Base-by-base conservation (phyloP, 2,113 vertebrate species). In the Phasianus colchicus region DNA sequence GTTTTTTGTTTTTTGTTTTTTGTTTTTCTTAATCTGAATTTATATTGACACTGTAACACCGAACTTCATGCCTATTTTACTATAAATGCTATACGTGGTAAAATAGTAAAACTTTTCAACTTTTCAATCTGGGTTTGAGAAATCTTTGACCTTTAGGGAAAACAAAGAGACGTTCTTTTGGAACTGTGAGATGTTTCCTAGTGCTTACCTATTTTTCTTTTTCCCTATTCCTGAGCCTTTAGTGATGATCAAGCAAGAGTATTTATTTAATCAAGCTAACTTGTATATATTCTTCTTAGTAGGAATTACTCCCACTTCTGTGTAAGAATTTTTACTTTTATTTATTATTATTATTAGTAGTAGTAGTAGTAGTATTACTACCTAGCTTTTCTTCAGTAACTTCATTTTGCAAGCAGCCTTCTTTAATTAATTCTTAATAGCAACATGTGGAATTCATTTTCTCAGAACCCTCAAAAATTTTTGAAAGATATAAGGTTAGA, bases 401-500 rank as follows among this genome's bases (percentile, higher is more conserved):
- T 77, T 40, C 1, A 7, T 82, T 84, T 63, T 45, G 11, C 13
- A 65, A 75, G 48, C 2, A 7, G 5, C 2, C 82, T 80, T 6
- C 1, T 13, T 65, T 32, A 19, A 15, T 47, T 38, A 38, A 7
- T 13, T 19, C 16, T 29, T 42, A 30, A 60, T 75, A 72, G 8
- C 3, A 67, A 4, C 7, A 6, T 10, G 15, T 48, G 10, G 24
- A 52, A 36, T 54, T 84, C 0, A 16, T 45, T 69, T 79, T 57
- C 63, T 6, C 11, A 36, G 13, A 76, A 11, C 3, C 1, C 1
- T 27, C 4, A 61, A 4, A 2, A 29, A 54, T 32, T 5, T 11
- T 36, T 48, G 74, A 57, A 48, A 87, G 25, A 13, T 16, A 4
- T 10, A 27, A 69, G 48, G 7, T 10, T 22, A 88, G 54, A 34